Base-by-base conservation (phyloP, 2,888 invertebrate species). In the Nomada flava region DNA sequence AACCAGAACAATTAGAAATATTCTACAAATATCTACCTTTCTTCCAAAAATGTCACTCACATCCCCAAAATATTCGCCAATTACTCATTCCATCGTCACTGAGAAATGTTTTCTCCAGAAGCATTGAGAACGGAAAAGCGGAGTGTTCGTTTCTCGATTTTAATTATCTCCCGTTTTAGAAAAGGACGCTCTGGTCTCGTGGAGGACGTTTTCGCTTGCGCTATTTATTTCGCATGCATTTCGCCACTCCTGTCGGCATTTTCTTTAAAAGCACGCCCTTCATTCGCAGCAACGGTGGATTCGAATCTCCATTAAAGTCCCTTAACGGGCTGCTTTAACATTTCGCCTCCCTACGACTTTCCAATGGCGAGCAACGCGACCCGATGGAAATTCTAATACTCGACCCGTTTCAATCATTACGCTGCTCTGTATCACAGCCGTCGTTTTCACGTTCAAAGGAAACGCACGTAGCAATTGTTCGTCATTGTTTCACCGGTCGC, bases 331-430 rank as follows among this genome's bases (percentile, higher is more conserved):
- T 52, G 55, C 23, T 26, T 57, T 67, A 52, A 23, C 18, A 59
- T 60, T 20, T 67, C 67, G 20, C 3, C 44, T n/a, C 26, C 72
- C 55, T 26, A 29, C 55, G 36, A 47, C 57, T 57, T 65, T 20
- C 72, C 47, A 55, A 57, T 67, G 55, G 26, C 53, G 68, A 68
- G 47, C 67, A 59, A 52, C 44, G 47, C 62, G 53, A 3, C 23
- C n/a, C 53, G 65, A 76, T 83, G 76, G 64, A 83, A 83, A 83
- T 74, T 72, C 20, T 76, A 80, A 84, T 80, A 77, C 76, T 59
- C 72, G 29, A 18, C 52, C 57, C 20, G 44, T 50, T 70, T 50
- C 65, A 47, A 62, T 73, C 62, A 81, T 83, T 77, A 72, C 79
- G 76, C 74, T 20, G 67, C 64, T 10, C 71, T 11, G 50, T 59